Evolutionary conservation across 1,140 invertebrate species (phyloP), one percentile per base, ranked within the genome.

Genomic region (Plodia interpunctella): DNA sequence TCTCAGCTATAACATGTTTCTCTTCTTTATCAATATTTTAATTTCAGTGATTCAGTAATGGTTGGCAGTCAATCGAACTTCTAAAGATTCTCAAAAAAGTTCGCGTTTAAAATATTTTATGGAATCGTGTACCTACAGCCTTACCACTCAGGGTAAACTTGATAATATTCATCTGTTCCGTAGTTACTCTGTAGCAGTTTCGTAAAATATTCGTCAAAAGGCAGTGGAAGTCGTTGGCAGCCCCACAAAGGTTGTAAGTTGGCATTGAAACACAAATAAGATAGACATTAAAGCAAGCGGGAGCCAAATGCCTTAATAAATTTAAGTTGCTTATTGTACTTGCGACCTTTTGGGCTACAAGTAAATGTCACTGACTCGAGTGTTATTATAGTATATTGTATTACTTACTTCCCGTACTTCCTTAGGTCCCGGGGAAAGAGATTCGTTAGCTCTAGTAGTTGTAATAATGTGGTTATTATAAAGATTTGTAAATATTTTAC

Each of bases 241-340:
- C 51, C 49, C 57, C 65, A 71, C 68, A 75, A 69, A 74, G 65
- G 58, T 66, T 65, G 71, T 63, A 53, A 65, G 55, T 72, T 77
- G 74, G 72, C 78, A 72, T 67, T 66, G 65, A 68, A 69, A 53
- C 56, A 56, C 54, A 66, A 72, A 65, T 70, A 68, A 62, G 61
- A 65, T 57, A 63, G 64, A 60, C 56, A 65, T 65, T 55, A 19
- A 59, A 62, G 56, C 52, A 57, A 62, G 57, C 51, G 50, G 52
- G 63, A 70, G 72, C 74, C 74, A 76, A 76, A 76, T 76, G 67
- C 60, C 57, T 59, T 51, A 66, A 70, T 74, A 74, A 70, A 68
- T 65, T 72, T 59, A 65, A 62, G 35, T 44, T 59, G 60, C 54
- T 52, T 60, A 44, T 60, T 54, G 53, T 57, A 28, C 19, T 25